Evolutionary conservation across 2,797 vertebrate genomes (phyloP), one percentile per base, ranked within the genome.

Genomic region (Scolopax bukidnonensis): DNA sequence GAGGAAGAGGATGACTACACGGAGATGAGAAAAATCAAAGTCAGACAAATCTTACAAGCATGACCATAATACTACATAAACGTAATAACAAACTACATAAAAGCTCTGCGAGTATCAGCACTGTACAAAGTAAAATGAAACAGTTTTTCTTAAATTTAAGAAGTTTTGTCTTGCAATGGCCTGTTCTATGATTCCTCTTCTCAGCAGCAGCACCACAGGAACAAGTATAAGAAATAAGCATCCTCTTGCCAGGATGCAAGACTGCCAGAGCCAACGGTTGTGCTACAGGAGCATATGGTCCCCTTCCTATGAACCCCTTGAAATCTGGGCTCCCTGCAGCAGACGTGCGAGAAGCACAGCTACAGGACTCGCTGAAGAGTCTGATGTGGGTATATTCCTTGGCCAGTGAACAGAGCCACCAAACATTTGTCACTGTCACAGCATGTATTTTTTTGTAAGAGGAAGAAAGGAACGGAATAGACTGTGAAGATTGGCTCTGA

Each of bases 321-420:
- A 56, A 96, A 63, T 38, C 12, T 16, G 48, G 40, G 20, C 23
- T 78, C 17, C 51, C 50, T 54, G 45, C 45, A 65, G 65, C 45
- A 57, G 2, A 36, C 68, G 4, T 5, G 32, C 11, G 64, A 88
- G 83, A 77, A 87, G 41, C 18, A 10, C 30, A 80, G 27, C 41
- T 54, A 6, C 1, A 0, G 2, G 14, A 51, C 16, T 65, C 38
- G 6, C 2, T 19, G 56, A 80, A 43, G n/a, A 50, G 30, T 56
- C 56, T 78, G 68, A 48, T 74, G 48, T 12, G 18, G 4, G n/a
- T 50, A 8, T 64, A 36, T 28, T 25, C 60, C 60, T 54, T 21
- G 23, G 36, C n/a, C 64, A 56, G 11, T 24, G 64, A 83, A 77
- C 30, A 85, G 54, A 85, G 38, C 24, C 71, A 77, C 68, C 48